A percentile compares a stretch with the other conserved stretches of the same genome.
Evolutionary conservation across 2,113 vertebrate genomes (phyloP).

Genomic region (Mirza zaza): DNA sequence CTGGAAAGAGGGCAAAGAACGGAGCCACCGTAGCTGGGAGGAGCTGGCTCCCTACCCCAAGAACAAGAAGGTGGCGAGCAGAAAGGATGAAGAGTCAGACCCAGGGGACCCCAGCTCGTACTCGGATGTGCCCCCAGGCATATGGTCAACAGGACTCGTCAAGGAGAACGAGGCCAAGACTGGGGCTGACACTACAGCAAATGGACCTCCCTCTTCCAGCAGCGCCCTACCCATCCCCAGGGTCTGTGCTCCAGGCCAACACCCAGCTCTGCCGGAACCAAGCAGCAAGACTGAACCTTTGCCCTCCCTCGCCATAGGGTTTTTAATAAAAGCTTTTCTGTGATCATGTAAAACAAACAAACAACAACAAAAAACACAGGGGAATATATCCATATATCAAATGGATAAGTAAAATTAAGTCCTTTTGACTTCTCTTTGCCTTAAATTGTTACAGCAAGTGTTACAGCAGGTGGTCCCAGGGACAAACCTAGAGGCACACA

Average conservation of each 20-base stretch:
- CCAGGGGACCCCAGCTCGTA: constrained; percentile 96
- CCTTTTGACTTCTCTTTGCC: neutral
- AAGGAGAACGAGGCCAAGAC: constrained; percentile 95
- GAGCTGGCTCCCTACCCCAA: constrained; percentile 89
- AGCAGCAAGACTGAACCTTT: constrained; percentile 77
- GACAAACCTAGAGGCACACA: no score
- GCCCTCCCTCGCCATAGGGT: rapidly evolving
- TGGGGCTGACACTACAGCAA: constrained; percentile 92
- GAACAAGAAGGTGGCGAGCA: constrained; percentile 84
- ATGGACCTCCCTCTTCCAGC: constrained; percentile 92
- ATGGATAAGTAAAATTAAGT: neutral
- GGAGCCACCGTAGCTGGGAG: constrained; percentile 86
- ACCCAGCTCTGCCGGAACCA: constrained; percentile 87
- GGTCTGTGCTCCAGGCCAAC: constrained; percentile 92
- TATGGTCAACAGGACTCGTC: constrained; percentile 92
- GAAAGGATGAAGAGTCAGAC: constrained; percentile 92
- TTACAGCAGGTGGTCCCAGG: no score
- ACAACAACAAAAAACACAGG: neutral
- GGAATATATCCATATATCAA: neutral
- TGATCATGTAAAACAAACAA: neutral
- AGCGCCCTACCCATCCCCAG: constrained; percentile 93
- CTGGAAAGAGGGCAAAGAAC: constrained; percentile 81
- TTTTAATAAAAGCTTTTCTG: constrained; percentile 63
- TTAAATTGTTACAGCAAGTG: neutral
- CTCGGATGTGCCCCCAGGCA: constrained; percentile 92